Percentiles rank a stretch among this genome's conserved stretches.
Evolutionary conservation across 2,888 invertebrate species (phyloP).

Genomic region (Agrenia bidenticulata): DNA sequence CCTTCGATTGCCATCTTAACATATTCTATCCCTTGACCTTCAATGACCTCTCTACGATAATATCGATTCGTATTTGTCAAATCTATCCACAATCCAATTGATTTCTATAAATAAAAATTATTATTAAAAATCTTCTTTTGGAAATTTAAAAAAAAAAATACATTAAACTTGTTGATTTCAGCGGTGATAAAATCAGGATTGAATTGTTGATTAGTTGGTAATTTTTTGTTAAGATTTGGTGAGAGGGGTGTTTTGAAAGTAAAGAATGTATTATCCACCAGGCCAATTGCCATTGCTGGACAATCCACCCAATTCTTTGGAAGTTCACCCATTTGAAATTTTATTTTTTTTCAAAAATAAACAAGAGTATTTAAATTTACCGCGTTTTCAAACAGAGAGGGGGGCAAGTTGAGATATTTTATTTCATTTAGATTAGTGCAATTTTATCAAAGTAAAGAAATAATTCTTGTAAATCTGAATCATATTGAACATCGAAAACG

Average conservation of each 20-base stretch:
- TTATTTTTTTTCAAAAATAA: background rate
- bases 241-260: constrained; percentile 64
- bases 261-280: constrained; percentile 58
- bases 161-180: no score
- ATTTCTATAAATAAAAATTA: constrained; percentile 54
- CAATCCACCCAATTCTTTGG: constrained; percentile 56
- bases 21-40: constrained; percentile 57
- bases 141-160: no score
- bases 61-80: constrained; percentile 63
- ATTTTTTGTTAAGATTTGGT: constrained; percentile 58
- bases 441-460: constrained; percentile 34
- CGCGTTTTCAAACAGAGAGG: no score
- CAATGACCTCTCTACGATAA: constrained; percentile 59
- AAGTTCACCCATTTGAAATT: constrained; percentile 26
- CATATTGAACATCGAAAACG: constrained; percentile 26
- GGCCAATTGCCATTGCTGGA: constrained; percentile 54
- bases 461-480: constrained; percentile 12
- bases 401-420: no score
- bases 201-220: constrained; percentile 57
- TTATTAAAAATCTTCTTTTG: background rate
- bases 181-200: no score
- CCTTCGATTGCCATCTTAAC: constrained; percentile 60
- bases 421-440: no score
- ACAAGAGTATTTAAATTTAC: background rate
- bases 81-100: constrained; percentile 63